Conservation (phyloP, 2,113 vertebrate species). For the Jaculus jaculus region DNA sequence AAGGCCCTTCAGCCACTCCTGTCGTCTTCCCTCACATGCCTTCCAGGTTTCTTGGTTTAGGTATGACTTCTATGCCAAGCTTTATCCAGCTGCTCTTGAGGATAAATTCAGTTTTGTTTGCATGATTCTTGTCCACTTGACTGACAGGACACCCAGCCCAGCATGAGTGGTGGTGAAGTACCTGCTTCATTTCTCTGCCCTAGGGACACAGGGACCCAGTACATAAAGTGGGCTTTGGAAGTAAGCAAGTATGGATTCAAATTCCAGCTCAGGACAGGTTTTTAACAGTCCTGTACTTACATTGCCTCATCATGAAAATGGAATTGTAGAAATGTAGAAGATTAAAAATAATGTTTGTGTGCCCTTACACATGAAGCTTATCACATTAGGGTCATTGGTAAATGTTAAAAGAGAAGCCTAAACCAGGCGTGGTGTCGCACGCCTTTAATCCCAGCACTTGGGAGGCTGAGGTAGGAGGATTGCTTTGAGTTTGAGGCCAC, state of each 20-base stretch:
- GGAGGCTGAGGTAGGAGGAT: too few relatives aligned
- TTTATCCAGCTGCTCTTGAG: not conserved
- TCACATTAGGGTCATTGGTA: not conserved
- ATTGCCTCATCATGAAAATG: not conserved
- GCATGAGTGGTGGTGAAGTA: not conserved
- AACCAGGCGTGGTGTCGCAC: too few relatives aligned
- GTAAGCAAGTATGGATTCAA: not conserved
- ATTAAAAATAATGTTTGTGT: not conserved
- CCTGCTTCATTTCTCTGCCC: not conserved
- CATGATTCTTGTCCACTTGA: not conserved
- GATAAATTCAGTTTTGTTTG: not conserved
- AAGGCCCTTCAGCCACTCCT: not conserved
- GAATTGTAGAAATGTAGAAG: not conserved
- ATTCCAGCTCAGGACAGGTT: not conserved
- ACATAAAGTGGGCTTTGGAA: not conserved
- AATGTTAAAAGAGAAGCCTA: constrained; percentile 18
- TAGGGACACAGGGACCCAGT: not conserved
- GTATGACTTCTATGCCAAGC: not conserved
- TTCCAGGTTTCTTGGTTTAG: not conserved
- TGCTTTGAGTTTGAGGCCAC: too few relatives aligned
- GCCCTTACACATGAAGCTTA: not conserved
- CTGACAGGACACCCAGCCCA: not conserved
- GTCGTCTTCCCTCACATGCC: not conserved
- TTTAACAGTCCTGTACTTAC: not conserved
- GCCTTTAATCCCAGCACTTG: too few relatives aligned